A percentile compares a stretch with the other conserved stretches of the same genome.
Evolutionary conservation across 1,140 invertebrate species (phyloP).

Genomic region (Nixonia krombeini): DNA sequence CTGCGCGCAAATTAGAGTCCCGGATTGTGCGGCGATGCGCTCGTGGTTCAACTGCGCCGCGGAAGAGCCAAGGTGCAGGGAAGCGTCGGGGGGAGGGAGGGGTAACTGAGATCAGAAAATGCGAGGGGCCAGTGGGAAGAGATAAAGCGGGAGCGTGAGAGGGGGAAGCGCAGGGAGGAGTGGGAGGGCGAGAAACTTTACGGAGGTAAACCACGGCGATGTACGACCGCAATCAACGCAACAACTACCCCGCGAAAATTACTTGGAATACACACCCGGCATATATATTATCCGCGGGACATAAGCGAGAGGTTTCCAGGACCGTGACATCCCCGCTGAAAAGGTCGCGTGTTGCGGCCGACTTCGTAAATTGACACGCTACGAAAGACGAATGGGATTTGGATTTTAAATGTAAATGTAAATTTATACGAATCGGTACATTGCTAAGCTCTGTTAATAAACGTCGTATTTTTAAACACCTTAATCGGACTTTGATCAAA

Average conservation of each 20-base stretch:
- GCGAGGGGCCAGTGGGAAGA: conserved; percentile 8
- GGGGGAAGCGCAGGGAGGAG: conserved; percentile 5
- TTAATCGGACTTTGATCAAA: too few relatives aligned
- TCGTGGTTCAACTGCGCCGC: conserved; percentile 35
- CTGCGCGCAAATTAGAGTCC: conserved; percentile 68
- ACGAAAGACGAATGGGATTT: too few relatives aligned
- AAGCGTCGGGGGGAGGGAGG: conserved; percentile 11
- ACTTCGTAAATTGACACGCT: too few relatives aligned
- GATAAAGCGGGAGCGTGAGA: too few relatives aligned
- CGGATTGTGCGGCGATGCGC: conserved; percentile 33
- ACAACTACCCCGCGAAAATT: conserved; percentile 63
- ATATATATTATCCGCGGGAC: conserved; percentile 58
- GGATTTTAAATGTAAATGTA: too few relatives aligned
- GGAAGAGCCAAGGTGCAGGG: conserved; percentile 9
- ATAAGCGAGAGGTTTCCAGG: not conserved
- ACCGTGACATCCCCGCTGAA: not conserved
- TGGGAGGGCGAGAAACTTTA: conserved; percentile 23
- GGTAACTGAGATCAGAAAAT: conserved; percentile 11
- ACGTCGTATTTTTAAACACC: too few relatives aligned
- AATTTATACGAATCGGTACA: too few relatives aligned
- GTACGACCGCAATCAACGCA: conserved; percentile 67
- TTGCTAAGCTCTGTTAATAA: not conserved
- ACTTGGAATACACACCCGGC: conserved; percentile 56
- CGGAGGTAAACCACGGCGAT: conserved; percentile 50
- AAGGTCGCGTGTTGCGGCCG: not conserved